phyloP scores from a whole-genome alignment of 2,888 invertebrate species.

The Latrodectus hesperus region DNA sequence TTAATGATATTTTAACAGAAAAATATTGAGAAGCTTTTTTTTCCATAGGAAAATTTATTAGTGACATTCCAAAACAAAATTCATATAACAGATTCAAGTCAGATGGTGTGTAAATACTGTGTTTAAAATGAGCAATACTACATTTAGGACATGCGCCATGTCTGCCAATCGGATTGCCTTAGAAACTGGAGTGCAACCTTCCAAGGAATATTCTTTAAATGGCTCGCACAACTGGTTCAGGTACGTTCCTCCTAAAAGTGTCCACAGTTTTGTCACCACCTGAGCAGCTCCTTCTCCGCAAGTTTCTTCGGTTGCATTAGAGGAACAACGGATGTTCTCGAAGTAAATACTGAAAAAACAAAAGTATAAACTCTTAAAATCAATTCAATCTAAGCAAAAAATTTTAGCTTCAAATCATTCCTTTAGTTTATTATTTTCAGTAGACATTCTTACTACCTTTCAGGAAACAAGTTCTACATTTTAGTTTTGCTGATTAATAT shows the following conservation, averaged over 20 bases:
- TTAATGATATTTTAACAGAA: no score
- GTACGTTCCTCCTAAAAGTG: slow-evolving; percentile 36
- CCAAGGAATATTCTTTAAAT: slow-evolving; percentile 8
- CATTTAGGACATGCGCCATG: background rate
- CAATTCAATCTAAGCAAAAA: background rate
- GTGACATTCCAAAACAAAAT: background rate
- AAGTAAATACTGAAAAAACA: slow-evolving; percentile 38
- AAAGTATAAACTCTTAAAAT: background rate
- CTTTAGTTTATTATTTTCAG: no score
- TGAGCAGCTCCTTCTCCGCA: slow-evolving; percentile 38
- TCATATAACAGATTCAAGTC: background rate
- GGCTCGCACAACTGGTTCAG: slow-evolving; percentile 37
- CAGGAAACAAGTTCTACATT: no score
- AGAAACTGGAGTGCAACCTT: slow-evolving; percentile 20
- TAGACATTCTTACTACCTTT: no score
- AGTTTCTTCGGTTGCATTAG: slow-evolving; percentile 11
- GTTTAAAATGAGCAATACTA: slow-evolving; percentile 15
- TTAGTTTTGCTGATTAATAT: no score
- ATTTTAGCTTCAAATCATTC: no score
- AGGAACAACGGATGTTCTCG: slow-evolving; percentile 45
- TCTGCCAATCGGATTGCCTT: background rate
- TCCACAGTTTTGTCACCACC: slow-evolving; percentile 26
- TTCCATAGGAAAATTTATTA: background rate
- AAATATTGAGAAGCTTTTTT: background rate
- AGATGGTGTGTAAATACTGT: background rate